Conservation (phyloP, 2,888 invertebrate genomes). For the Aphidius colemani region DNA sequence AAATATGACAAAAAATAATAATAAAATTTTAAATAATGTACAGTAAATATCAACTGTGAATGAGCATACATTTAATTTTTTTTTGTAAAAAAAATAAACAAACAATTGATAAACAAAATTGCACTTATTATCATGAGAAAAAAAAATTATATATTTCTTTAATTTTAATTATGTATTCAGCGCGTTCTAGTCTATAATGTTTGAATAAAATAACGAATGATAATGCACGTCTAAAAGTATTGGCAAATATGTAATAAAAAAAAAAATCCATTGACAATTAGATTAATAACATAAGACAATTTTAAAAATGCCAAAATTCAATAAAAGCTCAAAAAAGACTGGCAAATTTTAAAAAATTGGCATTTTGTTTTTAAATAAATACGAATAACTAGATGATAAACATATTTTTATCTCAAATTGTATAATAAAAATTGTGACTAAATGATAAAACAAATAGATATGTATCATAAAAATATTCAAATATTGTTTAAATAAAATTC, state of each 20-base stretch:
- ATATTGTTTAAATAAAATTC: conserved; percentile 59
- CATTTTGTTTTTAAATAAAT: background rate
- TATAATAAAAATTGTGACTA: conserved; percentile 30
- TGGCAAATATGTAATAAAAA: conserved; percentile 1
- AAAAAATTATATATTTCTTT: conserved; percentile 36
- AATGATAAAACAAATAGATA: conserved; percentile 39
- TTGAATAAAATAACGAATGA: conserved; percentile 33
- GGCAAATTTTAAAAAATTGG: conserved; percentile 19
- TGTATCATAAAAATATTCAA: conserved; percentile 55
- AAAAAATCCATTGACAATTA: conserved; percentile 18
- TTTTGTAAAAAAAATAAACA: conserved; percentile 22
- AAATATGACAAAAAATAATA: too few relatives aligned
- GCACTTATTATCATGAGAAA: conserved; percentile 17
- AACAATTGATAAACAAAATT: conserved; percentile 13
- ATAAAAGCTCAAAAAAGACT: conserved; percentile 21
- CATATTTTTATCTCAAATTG: conserved; percentile 36
- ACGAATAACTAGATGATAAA: conserved; percentile 17
- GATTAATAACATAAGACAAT: conserved; percentile 14
- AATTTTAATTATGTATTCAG: conserved; percentile 48
- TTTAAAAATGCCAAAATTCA: background rate
- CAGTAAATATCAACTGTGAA: too few relatives aligned
- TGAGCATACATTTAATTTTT: too few relatives aligned
- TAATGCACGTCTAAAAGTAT: conserved; percentile 13
- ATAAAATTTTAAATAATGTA: too few relatives aligned
- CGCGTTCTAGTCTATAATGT: conserved; percentile 53